Percentiles rank a stretch among this genome's conserved stretches.
Evolutionary conservation across 2,888 invertebrate species (phyloP).

Genomic region (Podabrus alpinus): DNA sequence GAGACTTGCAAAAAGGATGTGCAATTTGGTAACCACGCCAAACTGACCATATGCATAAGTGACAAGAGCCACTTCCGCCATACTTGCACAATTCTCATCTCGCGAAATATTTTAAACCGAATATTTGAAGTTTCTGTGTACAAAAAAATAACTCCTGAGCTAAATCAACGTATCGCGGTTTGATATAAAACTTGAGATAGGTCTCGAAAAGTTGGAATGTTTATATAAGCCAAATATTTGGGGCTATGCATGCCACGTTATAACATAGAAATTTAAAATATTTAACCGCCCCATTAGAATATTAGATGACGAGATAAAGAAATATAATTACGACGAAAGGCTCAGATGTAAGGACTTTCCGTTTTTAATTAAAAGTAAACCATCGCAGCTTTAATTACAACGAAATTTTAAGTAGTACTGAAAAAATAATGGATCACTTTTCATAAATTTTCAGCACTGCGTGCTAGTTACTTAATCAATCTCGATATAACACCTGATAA

Average conservation of each 20-base stretch:
- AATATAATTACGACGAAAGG: not conserved
- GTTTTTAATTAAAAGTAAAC: not conserved
- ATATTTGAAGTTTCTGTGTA: not conserved
- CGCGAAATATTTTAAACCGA: not conserved
- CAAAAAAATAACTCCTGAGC: not conserved
- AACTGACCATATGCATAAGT: not conserved
- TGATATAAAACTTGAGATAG: not conserved
- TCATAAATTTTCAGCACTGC: not conserved
- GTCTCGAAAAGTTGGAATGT: not conserved
- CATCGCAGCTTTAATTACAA: not conserved
- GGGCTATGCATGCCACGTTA: not conserved
- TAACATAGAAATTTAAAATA: not conserved
- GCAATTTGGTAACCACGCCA: not conserved
- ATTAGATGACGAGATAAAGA: not conserved
- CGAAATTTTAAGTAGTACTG: not conserved
- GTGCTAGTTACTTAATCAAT: not conserved
- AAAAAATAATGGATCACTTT: not conserved
- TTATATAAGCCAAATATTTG: not conserved
- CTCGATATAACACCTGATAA: not conserved
- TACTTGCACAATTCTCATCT: not conserved
- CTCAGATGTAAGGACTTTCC: not conserved
- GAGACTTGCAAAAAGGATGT: not conserved
- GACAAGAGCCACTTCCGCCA: not conserved
- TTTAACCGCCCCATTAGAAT: not conserved
- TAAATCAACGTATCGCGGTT: not conserved